phyloP scores from a whole-genome alignment of 2,888 invertebrate genomes.

The Chalcis sispes region DNA sequence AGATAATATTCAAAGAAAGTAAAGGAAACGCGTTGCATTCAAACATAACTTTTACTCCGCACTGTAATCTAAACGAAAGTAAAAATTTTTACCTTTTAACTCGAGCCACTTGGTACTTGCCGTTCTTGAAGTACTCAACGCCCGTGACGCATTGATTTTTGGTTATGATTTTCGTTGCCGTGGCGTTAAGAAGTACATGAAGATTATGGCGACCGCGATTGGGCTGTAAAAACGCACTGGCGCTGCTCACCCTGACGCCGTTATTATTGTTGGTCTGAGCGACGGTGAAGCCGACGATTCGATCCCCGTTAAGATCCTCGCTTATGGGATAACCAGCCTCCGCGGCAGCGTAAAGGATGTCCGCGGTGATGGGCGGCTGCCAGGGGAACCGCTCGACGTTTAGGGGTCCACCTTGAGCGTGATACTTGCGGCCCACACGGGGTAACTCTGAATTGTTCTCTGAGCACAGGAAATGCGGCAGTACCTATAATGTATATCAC shows the following conservation, averaged over 20 bases:
- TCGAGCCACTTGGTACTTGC: slow-evolving; percentile 63
- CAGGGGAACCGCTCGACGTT: slow-evolving; percentile 82
- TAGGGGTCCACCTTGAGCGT: slow-evolving; percentile 80
- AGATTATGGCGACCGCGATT: slow-evolving; percentile 79
- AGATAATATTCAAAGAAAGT: too few species aligned
- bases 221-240: slow-evolving; percentile 81
- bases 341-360: slow-evolving; percentile 80
- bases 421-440: slow-evolving; percentile 80
- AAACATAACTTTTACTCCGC: too few species aligned
- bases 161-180: slow-evolving; percentile 79
- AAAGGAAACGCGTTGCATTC: too few species aligned
- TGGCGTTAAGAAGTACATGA: slow-evolving; percentile 81
- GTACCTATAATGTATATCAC: slow-evolving; percentile 78
- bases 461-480: slow-evolving; percentile 84
- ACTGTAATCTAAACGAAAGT: too few species aligned
- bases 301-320: slow-evolving; percentile 82
- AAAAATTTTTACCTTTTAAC: slow-evolving; percentile 56
- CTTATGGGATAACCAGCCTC: slow-evolving; percentile 81
- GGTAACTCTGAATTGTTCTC: slow-evolving; percentile 83
- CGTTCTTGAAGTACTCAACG: slow-evolving; percentile 78
- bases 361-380: slow-evolving; percentile 80
- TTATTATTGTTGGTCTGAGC: slow-evolving; percentile 81
- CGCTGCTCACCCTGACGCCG: slow-evolving; percentile 81
- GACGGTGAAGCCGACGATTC: slow-evolving; percentile 81
- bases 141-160: slow-evolving; percentile 77